Evolutionary conservation across 2,113 vertebrate genomes (phyloP).

Genomic region (Mormoops blainvillei): DNA sequence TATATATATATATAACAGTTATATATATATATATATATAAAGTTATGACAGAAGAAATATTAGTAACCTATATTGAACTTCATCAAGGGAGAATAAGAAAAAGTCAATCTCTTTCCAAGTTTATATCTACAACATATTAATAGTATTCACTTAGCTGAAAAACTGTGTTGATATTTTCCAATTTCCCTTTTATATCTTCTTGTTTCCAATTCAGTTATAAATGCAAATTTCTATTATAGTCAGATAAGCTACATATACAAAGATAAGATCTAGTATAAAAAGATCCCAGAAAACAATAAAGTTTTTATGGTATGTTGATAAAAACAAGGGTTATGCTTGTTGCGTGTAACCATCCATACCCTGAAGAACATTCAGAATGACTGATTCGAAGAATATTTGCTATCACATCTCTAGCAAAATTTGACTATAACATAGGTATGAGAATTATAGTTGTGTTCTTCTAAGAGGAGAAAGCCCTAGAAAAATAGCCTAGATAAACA

Average conservation of each 20-base stretch:
- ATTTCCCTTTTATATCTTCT: neutral
- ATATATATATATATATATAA: too few species aligned
- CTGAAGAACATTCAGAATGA: neutral
- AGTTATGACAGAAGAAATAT: neutral
- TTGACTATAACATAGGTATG: neutral
- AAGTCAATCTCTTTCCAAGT: neutral
- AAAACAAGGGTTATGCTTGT: neutral
- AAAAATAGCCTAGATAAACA: neutral
- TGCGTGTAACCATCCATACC: neutral
- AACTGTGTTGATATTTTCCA: neutral
- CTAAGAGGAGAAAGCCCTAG: neutral
- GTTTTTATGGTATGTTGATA: neutral
- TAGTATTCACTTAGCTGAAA: neutral
- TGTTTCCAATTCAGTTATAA: neutral
- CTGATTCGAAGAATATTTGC: neutral
- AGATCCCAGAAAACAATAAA: neutral
- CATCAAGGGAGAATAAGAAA: neutral
- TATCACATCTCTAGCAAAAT: neutral
- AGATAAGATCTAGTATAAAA: neutral
- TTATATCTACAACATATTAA: neutral
- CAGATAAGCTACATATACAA: neutral
- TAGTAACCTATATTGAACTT: slow-evolving; percentile 10
- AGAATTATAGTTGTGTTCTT: neutral
- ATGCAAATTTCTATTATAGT: neutral
- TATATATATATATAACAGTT: neutral